Evolutionary conservation across 2,888 invertebrate genomes (phyloP).

Genomic region (Octonoba sinensis): DNA sequence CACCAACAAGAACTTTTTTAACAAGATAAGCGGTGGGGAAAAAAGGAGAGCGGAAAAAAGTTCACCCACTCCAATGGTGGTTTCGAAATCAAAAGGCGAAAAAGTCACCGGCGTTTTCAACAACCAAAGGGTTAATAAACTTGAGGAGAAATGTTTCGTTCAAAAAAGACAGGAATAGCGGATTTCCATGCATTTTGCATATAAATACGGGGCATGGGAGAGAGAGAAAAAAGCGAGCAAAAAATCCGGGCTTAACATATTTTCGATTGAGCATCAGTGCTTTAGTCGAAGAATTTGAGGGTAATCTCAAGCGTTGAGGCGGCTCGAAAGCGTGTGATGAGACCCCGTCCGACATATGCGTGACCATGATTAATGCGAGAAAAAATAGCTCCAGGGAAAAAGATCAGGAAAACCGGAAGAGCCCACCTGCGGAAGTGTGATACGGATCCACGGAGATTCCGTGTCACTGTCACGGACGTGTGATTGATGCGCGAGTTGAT

Average conservation of each 20-base stretch:
- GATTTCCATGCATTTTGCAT: constrained; percentile 53
- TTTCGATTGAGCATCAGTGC: constrained; percentile 60
- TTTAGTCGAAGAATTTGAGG: constrained; percentile 55
- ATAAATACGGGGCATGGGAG: constrained; percentile 24
- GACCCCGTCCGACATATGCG: constrained; percentile 59
- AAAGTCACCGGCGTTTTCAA: constrained; percentile 5
- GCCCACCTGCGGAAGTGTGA: constrained; percentile 65
- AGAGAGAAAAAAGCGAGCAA: constrained; percentile 8
- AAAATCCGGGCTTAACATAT: constrained; percentile 55
- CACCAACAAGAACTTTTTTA: no score
- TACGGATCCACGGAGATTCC: constrained; percentile 64
- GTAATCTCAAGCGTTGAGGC: constrained; percentile 53
- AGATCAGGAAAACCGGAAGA: constrained; percentile 59
- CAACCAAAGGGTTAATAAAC: constrained; percentile 53
- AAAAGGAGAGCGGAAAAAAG: no score
- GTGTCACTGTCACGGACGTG: constrained; percentile 58
- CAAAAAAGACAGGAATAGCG: constrained; percentile 1
- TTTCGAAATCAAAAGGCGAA: no score
- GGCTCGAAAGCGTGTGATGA: constrained; percentile 43
- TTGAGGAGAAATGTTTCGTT: constrained; percentile 10
- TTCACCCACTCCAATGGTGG: no score
- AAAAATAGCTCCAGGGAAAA: constrained; percentile 59
- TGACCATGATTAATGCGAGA: constrained; percentile 65
- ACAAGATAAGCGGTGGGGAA: no score
- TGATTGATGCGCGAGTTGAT: constrained; percentile 50